Evolutionary conservation across 2,888 invertebrate species (phyloP).

Genomic region (Sinohyriopsis cumingii): DNA sequence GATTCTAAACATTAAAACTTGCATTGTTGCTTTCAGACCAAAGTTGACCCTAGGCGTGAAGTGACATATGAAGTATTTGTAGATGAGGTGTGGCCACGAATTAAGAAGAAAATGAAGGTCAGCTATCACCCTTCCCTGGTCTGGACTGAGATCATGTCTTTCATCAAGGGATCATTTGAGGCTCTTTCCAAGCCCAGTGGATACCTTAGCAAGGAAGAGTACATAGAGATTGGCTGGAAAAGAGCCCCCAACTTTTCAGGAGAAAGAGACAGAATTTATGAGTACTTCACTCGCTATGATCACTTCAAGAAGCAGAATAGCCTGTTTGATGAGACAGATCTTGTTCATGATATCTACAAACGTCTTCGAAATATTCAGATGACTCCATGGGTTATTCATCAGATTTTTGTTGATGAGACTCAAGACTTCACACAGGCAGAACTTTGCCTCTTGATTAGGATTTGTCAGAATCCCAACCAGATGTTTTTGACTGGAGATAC

Average conservation of each 20-base stretch:
- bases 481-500: slow-evolving; percentile 66
- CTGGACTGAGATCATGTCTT: slow-evolving; percentile 66
- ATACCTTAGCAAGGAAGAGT: slow-evolving; percentile 42
- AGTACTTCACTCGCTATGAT: slow-evolving; percentile 45
- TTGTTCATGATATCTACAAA: slow-evolving; percentile 41
- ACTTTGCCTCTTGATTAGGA: slow-evolving; percentile 55
- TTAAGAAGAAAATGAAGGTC: slow-evolving; percentile 22
- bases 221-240: slow-evolving; percentile 50
- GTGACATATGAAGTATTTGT: slow-evolving; percentile 62
- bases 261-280: slow-evolving; percentile 47
- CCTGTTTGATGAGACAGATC: slow-evolving; percentile 57
- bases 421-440: slow-evolving; percentile 68
- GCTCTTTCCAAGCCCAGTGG: slow-evolving; percentile 46
- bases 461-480: slow-evolving; percentile 61
- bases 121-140: slow-evolving; percentile 58
- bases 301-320: slow-evolving; percentile 38
- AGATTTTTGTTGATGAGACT: slow-evolving; percentile 66
- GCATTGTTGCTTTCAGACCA: neutral
- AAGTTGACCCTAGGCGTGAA: slow-evolving; percentile 52
- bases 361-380: slow-evolving; percentile 26
- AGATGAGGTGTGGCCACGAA: slow-evolving; percentile 56
- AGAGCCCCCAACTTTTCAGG: slow-evolving; percentile 56
- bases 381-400: slow-evolving; percentile 46
- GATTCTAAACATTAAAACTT: neutral
- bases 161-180: slow-evolving; percentile 61